Evolutionary conservation across 2,797 vertebrate species (phyloP).

Genomic region (Hapalemur alaotrensis): DNA sequence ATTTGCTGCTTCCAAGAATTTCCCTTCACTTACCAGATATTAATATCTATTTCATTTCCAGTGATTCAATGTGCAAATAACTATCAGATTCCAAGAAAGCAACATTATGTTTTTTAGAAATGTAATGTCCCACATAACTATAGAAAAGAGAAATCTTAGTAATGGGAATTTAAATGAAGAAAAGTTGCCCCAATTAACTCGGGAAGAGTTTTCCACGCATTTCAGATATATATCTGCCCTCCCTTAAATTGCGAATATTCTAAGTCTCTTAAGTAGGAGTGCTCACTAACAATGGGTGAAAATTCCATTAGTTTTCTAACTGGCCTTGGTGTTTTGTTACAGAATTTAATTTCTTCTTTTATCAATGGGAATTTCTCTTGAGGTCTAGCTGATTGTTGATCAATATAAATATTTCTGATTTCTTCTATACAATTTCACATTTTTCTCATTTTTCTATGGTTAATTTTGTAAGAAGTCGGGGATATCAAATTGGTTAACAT

Average conservation of each 20-base stretch:
- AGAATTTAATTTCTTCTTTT: background rate
- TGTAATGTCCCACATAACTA: background rate
- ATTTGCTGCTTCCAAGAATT: background rate
- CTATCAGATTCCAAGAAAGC: background rate
- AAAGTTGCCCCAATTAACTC: background rate
- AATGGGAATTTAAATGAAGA: background rate
- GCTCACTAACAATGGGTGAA: background rate
- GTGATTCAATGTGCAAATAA: background rate
- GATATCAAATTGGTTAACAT: background rate
- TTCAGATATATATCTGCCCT: background rate
- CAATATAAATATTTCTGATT: constrained; percentile 25
- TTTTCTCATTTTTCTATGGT: background rate
- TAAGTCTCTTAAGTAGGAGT: background rate
- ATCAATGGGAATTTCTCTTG: background rate
- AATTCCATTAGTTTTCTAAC: background rate
- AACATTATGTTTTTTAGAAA: background rate
- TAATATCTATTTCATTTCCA: background rate
- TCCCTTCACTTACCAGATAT: background rate
- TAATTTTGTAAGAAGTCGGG: background rate
- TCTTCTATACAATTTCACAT: background rate
- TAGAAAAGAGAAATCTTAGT: background rate
- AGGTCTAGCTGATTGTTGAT: background rate
- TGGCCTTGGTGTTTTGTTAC: background rate
- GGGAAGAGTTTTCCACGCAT: background rate
- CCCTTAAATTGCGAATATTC: background rate